These are phyloP conservation scores for Pachycephus smyrnensis DNA, from an alignment of 2,888 invertebrate genomes.

Conservation along the genomic window DNA sequence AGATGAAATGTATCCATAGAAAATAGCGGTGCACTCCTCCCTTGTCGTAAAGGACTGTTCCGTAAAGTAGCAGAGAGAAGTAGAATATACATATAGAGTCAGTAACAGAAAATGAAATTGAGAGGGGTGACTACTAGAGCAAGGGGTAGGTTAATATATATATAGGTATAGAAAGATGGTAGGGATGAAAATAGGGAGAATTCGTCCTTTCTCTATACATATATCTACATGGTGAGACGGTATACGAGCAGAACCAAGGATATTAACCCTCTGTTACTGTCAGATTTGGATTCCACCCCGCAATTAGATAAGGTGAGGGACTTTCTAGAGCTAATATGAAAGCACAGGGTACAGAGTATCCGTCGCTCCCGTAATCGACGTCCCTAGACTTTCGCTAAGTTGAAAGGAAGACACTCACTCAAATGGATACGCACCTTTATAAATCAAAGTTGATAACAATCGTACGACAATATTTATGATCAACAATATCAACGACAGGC, in stretches of 20 bases:
- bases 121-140: background rate
- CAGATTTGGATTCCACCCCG: background rate
- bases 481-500: too few relatives aligned
- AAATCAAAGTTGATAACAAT: too few relatives aligned
- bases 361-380: too few relatives aligned
- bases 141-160: too few relatives aligned
- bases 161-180: too few relatives aligned
- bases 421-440: too few relatives aligned
- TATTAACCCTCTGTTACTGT: slow-evolving; percentile 9
- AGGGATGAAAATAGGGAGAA: too few relatives aligned
- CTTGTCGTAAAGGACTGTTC: slow-evolving; percentile 11
- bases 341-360: too few relatives aligned
- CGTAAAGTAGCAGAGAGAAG: slow-evolving; percentile 10
- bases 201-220: background rate
- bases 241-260: background rate
- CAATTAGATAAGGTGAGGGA: background rate
- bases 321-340: background rate
- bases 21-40: slow-evolving; percentile 29
- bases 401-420: too few relatives aligned
- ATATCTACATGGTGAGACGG: background rate
- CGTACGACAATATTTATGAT: too few relatives aligned
- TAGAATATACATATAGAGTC: slow-evolving; percentile 18
- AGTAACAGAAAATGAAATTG: slow-evolving; percentile 4
- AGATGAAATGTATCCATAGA: slow-evolving; percentile 33
- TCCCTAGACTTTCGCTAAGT: too few relatives aligned